Evolutionary conservation across 2,797 vertebrate genomes (phyloP).

Genomic region (Notoglanidium macrostoma): DNA sequence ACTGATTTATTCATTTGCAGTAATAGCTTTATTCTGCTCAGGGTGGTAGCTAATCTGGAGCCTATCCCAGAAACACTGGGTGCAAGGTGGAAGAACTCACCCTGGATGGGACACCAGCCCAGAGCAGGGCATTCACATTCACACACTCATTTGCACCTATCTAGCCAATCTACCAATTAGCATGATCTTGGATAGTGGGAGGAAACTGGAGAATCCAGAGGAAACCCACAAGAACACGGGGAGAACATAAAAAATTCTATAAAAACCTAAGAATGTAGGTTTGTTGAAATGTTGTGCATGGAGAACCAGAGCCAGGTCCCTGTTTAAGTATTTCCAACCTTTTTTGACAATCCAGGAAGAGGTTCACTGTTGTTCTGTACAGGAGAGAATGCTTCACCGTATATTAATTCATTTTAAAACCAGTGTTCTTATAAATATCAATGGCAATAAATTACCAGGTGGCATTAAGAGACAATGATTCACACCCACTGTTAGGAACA

Average conservation of each 20-base stretch:
- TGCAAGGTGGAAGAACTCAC: not conserved
- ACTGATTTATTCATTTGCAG: not conserved
- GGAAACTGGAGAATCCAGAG: not conserved
- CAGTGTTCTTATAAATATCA: not conserved
- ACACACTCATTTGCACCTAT: not conserved
- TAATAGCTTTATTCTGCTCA: not conserved
- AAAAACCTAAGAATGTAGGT: not conserved
- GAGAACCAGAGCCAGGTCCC: not conserved
- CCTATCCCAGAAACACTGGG: not conserved
- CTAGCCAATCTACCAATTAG: not conserved
- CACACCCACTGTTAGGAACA: not conserved
- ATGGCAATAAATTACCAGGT: not conserved
- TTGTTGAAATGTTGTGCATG: not conserved
- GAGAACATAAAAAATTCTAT: not conserved
- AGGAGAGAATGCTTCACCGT: not conserved
- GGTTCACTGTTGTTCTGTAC: not conserved
- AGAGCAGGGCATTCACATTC: not conserved
- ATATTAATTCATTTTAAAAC: not conserved
- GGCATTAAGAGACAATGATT: not conserved
- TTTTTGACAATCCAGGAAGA: not conserved
- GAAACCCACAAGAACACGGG: no score
- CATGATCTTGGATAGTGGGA: not conserved
- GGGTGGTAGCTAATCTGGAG: not conserved
- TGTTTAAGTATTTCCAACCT: not conserved
- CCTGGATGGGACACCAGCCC: no score